Conservation (phyloP, 2,797 vertebrate genomes). For the Gastrophryne carolinensis region DNA sequence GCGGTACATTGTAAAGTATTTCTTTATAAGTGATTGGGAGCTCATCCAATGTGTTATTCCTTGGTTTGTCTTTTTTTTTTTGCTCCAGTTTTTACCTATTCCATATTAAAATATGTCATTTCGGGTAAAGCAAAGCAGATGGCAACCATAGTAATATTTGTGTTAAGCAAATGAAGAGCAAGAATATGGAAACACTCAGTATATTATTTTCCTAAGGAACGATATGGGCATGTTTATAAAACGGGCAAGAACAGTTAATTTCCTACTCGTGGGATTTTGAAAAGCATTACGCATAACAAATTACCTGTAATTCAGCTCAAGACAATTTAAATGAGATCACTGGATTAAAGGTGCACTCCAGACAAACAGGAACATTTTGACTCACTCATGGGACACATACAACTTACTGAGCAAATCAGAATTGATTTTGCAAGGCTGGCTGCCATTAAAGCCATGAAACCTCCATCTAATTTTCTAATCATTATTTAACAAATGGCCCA, state of each 20-base stretch:
- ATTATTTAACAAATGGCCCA: too few species aligned
- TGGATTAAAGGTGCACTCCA: not conserved
- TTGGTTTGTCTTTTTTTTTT: not conserved
- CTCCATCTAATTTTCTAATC: too few species aligned
- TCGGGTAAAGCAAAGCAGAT: slow-evolving; percentile 43
- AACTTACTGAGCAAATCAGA: too few species aligned
- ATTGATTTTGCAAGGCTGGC: too few species aligned
- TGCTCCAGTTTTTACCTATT: slow-evolving; percentile 26
- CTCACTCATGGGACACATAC: too few species aligned
- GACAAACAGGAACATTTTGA: not conserved
- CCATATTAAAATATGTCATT: slow-evolving; percentile 42
- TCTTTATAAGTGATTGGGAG: slow-evolving; percentile 29
- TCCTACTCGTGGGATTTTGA: slow-evolving; percentile 19
- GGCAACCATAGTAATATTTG: slow-evolving; percentile 44
- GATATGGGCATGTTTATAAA: slow-evolving; percentile 36
- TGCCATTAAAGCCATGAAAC: too few species aligned
- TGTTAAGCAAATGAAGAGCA: slow-evolving; percentile 18
- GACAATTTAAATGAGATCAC: slow-evolving; percentile 30
- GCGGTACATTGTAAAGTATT: slow-evolving; percentile 33
- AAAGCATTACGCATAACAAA: slow-evolving; percentile 31
- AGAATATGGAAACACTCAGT: slow-evolving; percentile 24
- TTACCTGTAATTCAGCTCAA: slow-evolving; percentile 27
- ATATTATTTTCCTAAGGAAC: slow-evolving; percentile 7
- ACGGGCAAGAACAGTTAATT: slow-evolving; percentile 20
- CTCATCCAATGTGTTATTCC: slow-evolving; percentile 29